These are phyloP conservation scores for Rhabdomys pumilio DNA, from an alignment of 2,797 vertebrate genomes.

Conservation along the genomic window DNA sequence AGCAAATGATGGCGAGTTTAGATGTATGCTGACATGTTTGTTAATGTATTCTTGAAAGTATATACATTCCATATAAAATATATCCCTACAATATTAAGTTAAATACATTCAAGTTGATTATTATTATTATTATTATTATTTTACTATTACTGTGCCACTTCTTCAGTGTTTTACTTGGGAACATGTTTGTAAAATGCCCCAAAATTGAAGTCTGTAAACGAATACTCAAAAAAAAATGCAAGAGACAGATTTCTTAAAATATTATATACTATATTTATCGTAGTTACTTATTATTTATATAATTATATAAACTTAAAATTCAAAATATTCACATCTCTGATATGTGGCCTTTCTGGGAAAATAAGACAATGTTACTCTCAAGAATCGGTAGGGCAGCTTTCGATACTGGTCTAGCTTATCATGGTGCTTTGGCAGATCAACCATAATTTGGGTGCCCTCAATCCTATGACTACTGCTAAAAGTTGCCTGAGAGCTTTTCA, in stretches of 20 bases:
- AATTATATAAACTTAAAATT: neutral
- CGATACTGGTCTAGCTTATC: too few relatives aligned
- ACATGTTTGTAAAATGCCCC: conserved; percentile 27
- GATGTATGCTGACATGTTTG: neutral
- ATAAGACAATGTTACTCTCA: neutral
- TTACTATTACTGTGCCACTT: neutral
- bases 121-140: neutral
- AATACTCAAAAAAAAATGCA: neutral
- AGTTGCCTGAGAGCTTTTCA: neutral
- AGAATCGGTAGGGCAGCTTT: neutral
- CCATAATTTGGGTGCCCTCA: neutral
- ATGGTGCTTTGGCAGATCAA: neutral
- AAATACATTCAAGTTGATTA: conserved; percentile 16
- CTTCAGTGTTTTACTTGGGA: neutral
- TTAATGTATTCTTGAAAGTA: neutral
- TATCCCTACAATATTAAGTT: conserved; percentile 33
- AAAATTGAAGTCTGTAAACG: conserved; percentile 26
- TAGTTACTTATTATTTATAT: conserved; percentile 37
- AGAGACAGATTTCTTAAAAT: neutral
- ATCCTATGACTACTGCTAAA: neutral
- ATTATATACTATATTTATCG: neutral
- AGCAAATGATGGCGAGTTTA: neutral
- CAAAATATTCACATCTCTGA: neutral
- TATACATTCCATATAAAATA: neutral
- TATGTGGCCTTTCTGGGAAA: neutral